Base-by-base conservation (phyloP, 2,113 vertebrate genomes). In the Zootoca vivipara region DNA sequence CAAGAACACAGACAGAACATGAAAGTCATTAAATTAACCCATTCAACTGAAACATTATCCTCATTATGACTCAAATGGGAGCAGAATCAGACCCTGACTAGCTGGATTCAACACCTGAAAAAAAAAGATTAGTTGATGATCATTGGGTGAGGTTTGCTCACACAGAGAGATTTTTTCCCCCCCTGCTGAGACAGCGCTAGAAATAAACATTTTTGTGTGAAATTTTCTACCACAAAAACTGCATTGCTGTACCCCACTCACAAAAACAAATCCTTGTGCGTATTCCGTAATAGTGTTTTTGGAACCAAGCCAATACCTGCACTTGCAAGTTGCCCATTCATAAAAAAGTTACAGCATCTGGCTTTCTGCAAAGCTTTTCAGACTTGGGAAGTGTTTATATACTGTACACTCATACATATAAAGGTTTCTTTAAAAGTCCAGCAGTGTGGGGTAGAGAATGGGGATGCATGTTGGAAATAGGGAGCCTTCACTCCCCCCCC, bases 211-310 rank as follows among this genome's bases (percentile, higher is more conserved):
- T 75, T 87, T 42, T 52, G n/a, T 69, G 40, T 18, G 40, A 65
- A 81, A 67, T 83, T 52, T 35, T 64, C 40, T 40, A 81, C 26
- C 67, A 24, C 52, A 73, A 74, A 81, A 87, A 87, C 26, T 73
- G 28, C 3, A n/a, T 33, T 62, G 35, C 33, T 10, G 28, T 62
- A 42, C 69, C 33, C 73, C 35, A 73, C 33, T 87, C 67, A 77
- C 28, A 65, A 77, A 83, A 88, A 88, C 83, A 88, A 83, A 83
- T 69, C 24, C 58, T 67, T 77, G 2, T 75, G n/a, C 30, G 20
- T 38, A 77, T 38, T 75, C 72, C 67, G 38, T 82, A 65, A 83
- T 67, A 30, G 22, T 22, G 35, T 83, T 83, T 88, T 65, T 52
- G 35, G 72, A 82, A 46, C 5, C 30, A 78, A 58, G 65, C 33